Percentiles rank a stretch among this genome's conserved stretches.
phyloP scores from a whole-genome alignment of 2,888 invertebrate genomes.

The Bimastos eiseni region DNA sequence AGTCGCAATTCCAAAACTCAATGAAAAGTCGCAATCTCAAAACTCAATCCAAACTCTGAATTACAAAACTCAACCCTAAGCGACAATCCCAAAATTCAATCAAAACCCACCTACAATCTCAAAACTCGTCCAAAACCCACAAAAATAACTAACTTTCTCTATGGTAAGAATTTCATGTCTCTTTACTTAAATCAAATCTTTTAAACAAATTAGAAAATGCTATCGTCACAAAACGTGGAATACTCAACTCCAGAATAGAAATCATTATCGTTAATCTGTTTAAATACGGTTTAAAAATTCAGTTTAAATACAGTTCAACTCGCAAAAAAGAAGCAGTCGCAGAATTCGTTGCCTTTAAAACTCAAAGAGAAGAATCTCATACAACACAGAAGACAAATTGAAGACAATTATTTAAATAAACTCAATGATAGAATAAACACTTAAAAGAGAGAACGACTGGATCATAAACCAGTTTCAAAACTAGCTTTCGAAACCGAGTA shows the following conservation, averaged over 20 bases:
- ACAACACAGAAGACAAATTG: not conserved
- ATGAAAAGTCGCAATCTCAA: too few species aligned
- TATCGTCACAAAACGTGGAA: too few species aligned
- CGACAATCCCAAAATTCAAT: too few species aligned
- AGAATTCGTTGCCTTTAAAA: too few species aligned
- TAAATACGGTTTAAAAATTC: not conserved
- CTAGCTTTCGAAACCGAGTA: not conserved
- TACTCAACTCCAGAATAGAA: not conserved
- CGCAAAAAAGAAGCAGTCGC: not conserved
- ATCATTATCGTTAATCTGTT: not conserved
- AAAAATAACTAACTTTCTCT: too few species aligned
- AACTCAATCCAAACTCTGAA: too few species aligned
- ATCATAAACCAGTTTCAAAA: not conserved
- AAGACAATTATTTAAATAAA: not conserved
- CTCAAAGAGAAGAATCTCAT: not conserved
- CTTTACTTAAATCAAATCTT: not conserved
- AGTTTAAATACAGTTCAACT: not conserved
- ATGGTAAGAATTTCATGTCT: not conserved
- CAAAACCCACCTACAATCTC: too few species aligned
- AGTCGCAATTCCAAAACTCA: too few species aligned
- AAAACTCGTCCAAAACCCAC: too few species aligned
- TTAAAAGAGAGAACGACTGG: not conserved
- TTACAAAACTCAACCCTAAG: too few species aligned
- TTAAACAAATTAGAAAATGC: not conserved
- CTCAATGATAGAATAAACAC: not conserved